A percentile compares a stretch with the other conserved stretches of the same genome.
These are phyloP conservation scores for Miniopterus natalensis DNA, from an alignment of 2,113 vertebrate genomes.

Conservation along the genomic window DNA sequence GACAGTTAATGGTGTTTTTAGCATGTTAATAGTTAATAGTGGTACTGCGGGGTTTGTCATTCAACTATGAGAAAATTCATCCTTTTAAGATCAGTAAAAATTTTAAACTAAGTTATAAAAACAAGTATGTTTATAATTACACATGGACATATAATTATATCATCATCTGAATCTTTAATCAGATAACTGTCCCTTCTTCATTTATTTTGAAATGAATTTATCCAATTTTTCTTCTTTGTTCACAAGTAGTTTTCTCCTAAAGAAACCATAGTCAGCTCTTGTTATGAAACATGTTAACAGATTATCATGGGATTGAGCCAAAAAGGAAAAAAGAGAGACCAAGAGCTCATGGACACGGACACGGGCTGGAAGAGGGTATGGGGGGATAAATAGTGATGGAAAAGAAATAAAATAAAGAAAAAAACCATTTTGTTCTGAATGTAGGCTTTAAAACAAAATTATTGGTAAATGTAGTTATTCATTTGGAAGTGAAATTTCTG, in stretches of 20 bases:
- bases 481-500: slow-evolving; percentile 33
- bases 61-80: slow-evolving; percentile 44
- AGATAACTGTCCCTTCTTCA: background rate
- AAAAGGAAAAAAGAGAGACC: no score
- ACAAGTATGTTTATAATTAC: slow-evolving; percentile 49
- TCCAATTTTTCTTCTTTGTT: slow-evolving; percentile 39
- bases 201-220: slow-evolving; percentile 67
- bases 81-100: slow-evolving; percentile 44
- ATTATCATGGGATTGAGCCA: background rate
- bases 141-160: slow-evolving; percentile 1
- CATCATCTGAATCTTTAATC: slow-evolving; percentile 43
- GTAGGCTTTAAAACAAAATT: slow-evolving; percentile 18
- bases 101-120: slow-evolving; percentile 47
- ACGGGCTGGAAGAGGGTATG: no score
- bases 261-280: background rate
- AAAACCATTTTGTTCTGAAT: slow-evolving; percentile 19
- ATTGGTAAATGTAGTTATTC: background rate
- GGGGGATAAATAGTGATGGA: no score
- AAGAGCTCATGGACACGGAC: no score
- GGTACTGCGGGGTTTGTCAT: background rate
- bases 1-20: slow-evolving; percentile 39
- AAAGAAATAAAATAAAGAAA: background rate
- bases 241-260: slow-evolving; percentile 38
- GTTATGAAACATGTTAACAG: slow-evolving; percentile 19
- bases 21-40: background rate